Percentiles rank a stretch among this genome's conserved stretches.
These are phyloP conservation scores for Centropyge bicolor DNA, from an alignment of 2,797 vertebrate genomes.

Conservation along the genomic window DNA sequence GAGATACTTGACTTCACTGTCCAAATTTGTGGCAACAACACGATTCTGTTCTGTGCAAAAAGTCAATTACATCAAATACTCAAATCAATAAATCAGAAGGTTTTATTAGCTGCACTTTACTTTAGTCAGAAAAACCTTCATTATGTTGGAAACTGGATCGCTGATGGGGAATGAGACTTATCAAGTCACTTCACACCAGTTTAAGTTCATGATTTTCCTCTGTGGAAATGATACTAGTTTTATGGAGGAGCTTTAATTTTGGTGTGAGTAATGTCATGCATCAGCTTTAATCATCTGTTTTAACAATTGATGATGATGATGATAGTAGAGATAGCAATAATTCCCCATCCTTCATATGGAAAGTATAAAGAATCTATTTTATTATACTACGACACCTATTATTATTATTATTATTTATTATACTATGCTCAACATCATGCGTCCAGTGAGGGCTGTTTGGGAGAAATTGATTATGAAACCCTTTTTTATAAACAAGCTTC, in stretches of 20 bases:
- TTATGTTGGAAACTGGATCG: not conserved
- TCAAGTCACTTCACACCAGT: not conserved
- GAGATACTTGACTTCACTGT: not conserved
- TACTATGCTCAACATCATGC: not conserved
- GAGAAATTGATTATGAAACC: too few relatives aligned
- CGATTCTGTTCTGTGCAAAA: not conserved
- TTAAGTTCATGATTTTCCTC: slow-evolving; percentile 9
- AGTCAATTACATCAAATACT: not conserved
- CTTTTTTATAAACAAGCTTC: too few relatives aligned
- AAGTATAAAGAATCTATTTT: not conserved
- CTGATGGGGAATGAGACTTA: not conserved
- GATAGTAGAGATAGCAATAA: not conserved
- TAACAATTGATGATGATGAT: not conserved
- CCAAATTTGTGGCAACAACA: not conserved
- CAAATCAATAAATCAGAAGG: not conserved
- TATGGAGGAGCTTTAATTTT: slow-evolving; percentile 3
- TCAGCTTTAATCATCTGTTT: slow-evolving; percentile 12
- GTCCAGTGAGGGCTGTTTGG: not conserved
- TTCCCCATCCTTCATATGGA: not conserved
- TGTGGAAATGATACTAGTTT: slow-evolving; percentile 6
- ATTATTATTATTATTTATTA: too few relatives aligned
- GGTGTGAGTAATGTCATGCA: not conserved
- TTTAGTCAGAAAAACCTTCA: slow-evolving; percentile 1
- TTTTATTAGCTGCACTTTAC: not conserved
- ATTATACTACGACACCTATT: not conserved